A percentile compares a stretch with the other conserved stretches of the same genome.
These are phyloP conservation scores for Bedellia somnulentella DNA, from an alignment of 2,888 invertebrate genomes.

Conservation along the genomic window DNA sequence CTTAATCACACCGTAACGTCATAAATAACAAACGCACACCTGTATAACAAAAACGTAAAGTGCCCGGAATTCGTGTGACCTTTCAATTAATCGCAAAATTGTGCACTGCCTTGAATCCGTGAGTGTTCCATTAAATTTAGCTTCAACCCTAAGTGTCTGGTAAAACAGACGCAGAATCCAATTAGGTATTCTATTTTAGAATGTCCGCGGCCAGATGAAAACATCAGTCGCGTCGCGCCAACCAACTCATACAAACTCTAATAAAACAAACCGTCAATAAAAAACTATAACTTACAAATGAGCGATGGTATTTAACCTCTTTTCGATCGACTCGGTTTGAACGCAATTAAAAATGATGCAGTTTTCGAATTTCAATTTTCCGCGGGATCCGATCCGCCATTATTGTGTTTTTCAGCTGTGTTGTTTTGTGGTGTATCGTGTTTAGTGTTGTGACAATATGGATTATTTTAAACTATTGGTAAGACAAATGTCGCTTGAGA, in stretches of 20 bases:
- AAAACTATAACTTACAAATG: too few relatives aligned
- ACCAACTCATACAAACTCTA: constrained; percentile 16
- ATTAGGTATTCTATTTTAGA: constrained; percentile 47
- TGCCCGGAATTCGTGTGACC: too few relatives aligned
- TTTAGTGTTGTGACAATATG: too few relatives aligned
- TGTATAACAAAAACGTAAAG: too few relatives aligned
- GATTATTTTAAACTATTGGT: too few relatives aligned
- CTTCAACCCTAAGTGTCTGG: constrained; percentile 34
- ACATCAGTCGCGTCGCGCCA: constrained; percentile 18
- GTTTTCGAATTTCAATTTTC: constrained; percentile 11
- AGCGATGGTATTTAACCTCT: too few relatives aligned
- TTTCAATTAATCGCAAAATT: too few relatives aligned
- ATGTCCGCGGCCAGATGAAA: constrained; percentile 15
- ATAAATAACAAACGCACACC: too few relatives aligned
- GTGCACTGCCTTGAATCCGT: too few relatives aligned
- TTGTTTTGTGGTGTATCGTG: constrained; percentile 3
- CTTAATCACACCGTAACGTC: too few relatives aligned
- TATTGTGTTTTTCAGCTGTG: constrained; percentile 6
- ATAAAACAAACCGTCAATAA: constrained; percentile 22
- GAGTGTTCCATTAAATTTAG: constrained; percentile 38
- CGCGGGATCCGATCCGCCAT: constrained; percentile 9
- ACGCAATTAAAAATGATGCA: constrained; percentile 10
- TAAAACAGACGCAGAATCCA: constrained; percentile 29
- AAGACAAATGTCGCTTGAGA: too few relatives aligned
- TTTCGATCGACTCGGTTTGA: too few relatives aligned